Evolutionary conservation across 2,888 invertebrate genomes (phyloP).

Genomic region (Pegoplata infirma): DNA sequence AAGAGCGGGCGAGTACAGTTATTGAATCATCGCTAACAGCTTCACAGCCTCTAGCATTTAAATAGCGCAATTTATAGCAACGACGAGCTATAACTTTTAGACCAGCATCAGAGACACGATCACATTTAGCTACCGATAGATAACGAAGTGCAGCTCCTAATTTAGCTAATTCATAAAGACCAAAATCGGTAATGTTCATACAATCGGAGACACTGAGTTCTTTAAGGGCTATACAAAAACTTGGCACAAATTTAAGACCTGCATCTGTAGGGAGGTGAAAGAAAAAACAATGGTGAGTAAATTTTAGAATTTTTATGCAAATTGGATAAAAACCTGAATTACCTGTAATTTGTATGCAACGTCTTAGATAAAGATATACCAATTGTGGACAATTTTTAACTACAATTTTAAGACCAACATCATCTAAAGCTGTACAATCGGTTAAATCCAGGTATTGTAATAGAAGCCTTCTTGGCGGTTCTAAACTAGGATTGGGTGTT

Average conservation of each 20-base stretch:
- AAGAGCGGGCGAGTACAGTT: conserved; percentile 90
- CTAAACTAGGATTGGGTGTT: conserved; percentile 83
- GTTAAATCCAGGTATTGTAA: conserved; percentile 94
- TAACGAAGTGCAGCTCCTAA: conserved; percentile 93
- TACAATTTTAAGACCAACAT: conserved; percentile 89
- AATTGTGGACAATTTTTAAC: conserved; percentile 93
- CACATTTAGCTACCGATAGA: conserved; percentile 95
- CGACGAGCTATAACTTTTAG: conserved; percentile 90
- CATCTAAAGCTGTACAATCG: conserved; percentile 91
- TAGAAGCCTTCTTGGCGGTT: conserved; percentile 83
- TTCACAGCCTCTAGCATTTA: conserved; percentile 95
- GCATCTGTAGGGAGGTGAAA: conserved; percentile 84
- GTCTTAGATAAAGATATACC: conserved; percentile 90
- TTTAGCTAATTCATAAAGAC: conserved; percentile 92
- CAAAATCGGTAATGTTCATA: conserved; percentile 92
- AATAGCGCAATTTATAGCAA: conserved; percentile 92
- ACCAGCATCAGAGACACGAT: conserved; percentile 93
- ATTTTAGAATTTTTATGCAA: too few species aligned
- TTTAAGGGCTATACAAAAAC: conserved; percentile 89
- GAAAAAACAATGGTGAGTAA: too few species aligned
- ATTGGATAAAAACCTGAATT: too few species aligned
- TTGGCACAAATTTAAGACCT: conserved; percentile 93
- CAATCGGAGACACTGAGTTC: conserved; percentile 96
- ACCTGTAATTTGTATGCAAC: conserved; percentile 93
- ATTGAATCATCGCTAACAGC: conserved; percentile 96